Percentiles rank a stretch among this genome's conserved stretches.
phyloP scores from a whole-genome alignment of 2,888 invertebrate genomes.

The Drosophila eohydei region DNA sequence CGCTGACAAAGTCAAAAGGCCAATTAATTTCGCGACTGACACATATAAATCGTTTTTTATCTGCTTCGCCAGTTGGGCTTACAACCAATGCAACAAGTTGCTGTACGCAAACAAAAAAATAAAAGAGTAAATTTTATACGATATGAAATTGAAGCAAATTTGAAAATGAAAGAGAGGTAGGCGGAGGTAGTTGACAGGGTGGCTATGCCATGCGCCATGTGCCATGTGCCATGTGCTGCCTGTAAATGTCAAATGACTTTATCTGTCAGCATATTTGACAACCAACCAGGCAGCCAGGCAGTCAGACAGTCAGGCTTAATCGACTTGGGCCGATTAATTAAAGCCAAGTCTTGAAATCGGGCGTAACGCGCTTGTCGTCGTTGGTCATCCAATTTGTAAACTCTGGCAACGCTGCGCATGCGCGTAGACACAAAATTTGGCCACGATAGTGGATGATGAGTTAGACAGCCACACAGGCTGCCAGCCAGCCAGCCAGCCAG shows the following conservation, averaged over 20 bases:
- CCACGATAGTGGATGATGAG: slow-evolving; percentile 54
- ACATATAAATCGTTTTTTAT: slow-evolving; percentile 79
- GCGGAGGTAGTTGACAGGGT: slow-evolving; percentile 1
- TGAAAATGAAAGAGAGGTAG: slow-evolving; percentile 59
- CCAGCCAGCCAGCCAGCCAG: background rate
- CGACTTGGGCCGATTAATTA: slow-evolving; percentile 67
- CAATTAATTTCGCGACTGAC: slow-evolving; percentile 75
- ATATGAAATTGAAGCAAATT: slow-evolving; percentile 79
- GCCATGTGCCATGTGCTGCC: slow-evolving; percentile 56
- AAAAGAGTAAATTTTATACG: slow-evolving; percentile 29
- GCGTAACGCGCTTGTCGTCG: slow-evolving; percentile 70
- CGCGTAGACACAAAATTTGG: slow-evolving; percentile 18
- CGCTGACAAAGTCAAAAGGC: slow-evolving; percentile 85
- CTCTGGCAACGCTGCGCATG: slow-evolving; percentile 45
- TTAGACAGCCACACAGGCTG: slow-evolving; percentile 12
- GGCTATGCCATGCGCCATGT: slow-evolving; percentile 35
- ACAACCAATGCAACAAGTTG: slow-evolving; percentile 65
- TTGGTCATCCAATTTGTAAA: slow-evolving; percentile 58
- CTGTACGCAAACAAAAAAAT: slow-evolving; percentile 21
- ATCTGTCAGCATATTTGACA: slow-evolving; percentile 80
- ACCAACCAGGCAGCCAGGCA: slow-evolving; percentile 30
- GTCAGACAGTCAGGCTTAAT: slow-evolving; percentile 13
- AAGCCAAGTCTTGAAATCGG: slow-evolving; percentile 53
- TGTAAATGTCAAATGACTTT: slow-evolving; percentile 82
- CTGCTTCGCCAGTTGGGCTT: slow-evolving; percentile 62